These are phyloP conservation scores for Drosophila pseudoobscura DNA, from an alignment of 1,140 invertebrate genomes.

Conservation along the genomic window DNA sequence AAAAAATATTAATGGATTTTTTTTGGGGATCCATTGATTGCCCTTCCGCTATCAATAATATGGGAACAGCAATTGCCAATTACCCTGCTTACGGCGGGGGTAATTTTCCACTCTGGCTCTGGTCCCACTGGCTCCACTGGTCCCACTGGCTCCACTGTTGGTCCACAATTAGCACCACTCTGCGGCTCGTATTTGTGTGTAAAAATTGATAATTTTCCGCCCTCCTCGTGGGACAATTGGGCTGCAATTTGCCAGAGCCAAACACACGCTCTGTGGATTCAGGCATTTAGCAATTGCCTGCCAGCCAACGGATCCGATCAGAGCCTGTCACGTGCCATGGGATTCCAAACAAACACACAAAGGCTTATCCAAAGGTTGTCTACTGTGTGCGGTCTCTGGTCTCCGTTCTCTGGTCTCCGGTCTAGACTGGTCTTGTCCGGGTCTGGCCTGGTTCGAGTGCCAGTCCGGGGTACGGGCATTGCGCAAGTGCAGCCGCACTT, in stretches of 20 bases:
- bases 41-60: slow-evolving; percentile 7
- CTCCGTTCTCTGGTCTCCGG: slow-evolving; percentile 5
- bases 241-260: slow-evolving; percentile 10
- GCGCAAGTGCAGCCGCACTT: slow-evolving; percentile 23
- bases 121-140: too few relatives aligned
- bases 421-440: slow-evolving; percentile 22
- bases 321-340: neutral
- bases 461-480: neutral
- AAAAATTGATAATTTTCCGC: slow-evolving; percentile 51
- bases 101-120: slow-evolving; percentile 51
- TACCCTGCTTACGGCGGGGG: too few relatives aligned
- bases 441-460: neutral
- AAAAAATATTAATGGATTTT: slow-evolving; percentile 27
- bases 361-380: neutral
- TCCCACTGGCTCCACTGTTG: neutral
- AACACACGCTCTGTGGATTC: slow-evolving; percentile 17
- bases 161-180: slow-evolving; percentile 48
- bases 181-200: slow-evolving; percentile 43
- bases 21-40: neutral
- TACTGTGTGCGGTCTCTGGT: slow-evolving; percentile 4
- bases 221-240: neutral
- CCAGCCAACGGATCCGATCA: neutral
- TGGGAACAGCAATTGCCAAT: neutral
- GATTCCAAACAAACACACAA: neutral
- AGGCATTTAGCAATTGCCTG: slow-evolving; percentile 30